Base-by-base conservation (phyloP, 2,113 vertebrate genomes). In the Puffinus mauretanicus region DNA sequence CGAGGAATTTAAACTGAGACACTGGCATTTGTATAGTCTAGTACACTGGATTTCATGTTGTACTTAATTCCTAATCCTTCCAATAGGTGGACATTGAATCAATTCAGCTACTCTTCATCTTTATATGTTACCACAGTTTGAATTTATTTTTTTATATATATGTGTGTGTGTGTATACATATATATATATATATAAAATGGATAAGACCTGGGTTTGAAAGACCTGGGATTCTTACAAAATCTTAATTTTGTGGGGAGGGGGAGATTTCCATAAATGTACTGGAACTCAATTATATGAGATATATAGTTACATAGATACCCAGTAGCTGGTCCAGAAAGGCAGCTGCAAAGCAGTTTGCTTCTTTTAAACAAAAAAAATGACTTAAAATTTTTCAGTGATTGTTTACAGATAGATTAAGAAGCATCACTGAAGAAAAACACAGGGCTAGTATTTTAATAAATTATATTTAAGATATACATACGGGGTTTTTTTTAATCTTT, bases 21-120 rank as follows among this genome's bases (percentile, higher is more conserved):
- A 58, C 9, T 2, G 29, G 65, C 20, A 1, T 26, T 82, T 55
- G 40, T 71, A 61, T n/a, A 1, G 18, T 4, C 0, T 4, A 14
- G 7, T 2, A 49, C 44, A 10, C 7, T 3, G 44, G 9, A n/a
- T 32, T 69, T 86, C 44, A 2, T 14, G 66, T 25, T 44, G 36
- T 9, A 5, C 38, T 54, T 47, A 15, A 57, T 83, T 70, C 83
- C 44, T 61, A 77, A 29, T 27, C 32, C 58, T 86, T 72, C 80
- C 80, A 70, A 13, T 5, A 61, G 51, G 18, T n/a, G 46, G 38
- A 34, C 46, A 4, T 46, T 62, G 62, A 62, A 78, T 75, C 51
- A 18, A 1, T 62, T 32, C 66, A 84, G 20, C 22, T 54, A 21
- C 22, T 76, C 11, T 80, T 80, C 51, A 10, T 67, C 61, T 69